These are phyloP conservation scores for Lagopus muta DNA, from an alignment of 2,113 vertebrate species.

Conservation along the genomic window DNA sequence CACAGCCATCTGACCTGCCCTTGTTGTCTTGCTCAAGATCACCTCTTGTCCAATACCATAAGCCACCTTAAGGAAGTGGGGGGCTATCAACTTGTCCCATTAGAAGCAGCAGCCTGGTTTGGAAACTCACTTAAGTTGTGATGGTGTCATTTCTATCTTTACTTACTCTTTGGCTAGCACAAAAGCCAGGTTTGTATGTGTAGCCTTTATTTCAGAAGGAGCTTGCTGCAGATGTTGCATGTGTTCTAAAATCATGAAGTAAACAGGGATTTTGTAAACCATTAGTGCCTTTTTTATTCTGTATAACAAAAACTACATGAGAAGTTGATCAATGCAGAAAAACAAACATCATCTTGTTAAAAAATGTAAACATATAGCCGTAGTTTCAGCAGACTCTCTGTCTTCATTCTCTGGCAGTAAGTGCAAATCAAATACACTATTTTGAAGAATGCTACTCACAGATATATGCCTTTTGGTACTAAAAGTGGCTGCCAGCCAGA, in stretches of 20 bases:
- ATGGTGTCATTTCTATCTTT: not conserved
- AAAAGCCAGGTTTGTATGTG: not conserved
- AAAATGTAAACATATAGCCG: not conserved
- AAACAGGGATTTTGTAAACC: not conserved
- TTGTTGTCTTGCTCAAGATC: not conserved
- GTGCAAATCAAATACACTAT: rapidly evolving
- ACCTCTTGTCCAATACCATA: not conserved
- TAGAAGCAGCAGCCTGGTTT: not conserved
- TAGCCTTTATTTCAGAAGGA: not conserved
- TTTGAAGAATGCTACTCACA: not conserved
- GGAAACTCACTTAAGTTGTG: not conserved
- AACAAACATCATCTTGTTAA: not conserved
- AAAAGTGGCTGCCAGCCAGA: not conserved
- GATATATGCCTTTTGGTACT: not conserved
- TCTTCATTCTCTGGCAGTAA: not conserved
- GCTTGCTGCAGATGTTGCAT: not conserved
- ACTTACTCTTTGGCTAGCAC: not conserved
- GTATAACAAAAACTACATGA: not conserved
- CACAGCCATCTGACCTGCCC: not conserved
- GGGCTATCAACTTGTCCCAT: not conserved
- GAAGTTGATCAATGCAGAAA: not conserved
- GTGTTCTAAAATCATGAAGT: not conserved
- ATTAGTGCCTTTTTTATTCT: not conserved
- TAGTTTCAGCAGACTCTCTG: not conserved
- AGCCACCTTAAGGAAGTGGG: not conserved